Evolutionary conservation across 2,888 invertebrate genomes (phyloP).

Genomic region (Anthophora plumipes): DNA sequence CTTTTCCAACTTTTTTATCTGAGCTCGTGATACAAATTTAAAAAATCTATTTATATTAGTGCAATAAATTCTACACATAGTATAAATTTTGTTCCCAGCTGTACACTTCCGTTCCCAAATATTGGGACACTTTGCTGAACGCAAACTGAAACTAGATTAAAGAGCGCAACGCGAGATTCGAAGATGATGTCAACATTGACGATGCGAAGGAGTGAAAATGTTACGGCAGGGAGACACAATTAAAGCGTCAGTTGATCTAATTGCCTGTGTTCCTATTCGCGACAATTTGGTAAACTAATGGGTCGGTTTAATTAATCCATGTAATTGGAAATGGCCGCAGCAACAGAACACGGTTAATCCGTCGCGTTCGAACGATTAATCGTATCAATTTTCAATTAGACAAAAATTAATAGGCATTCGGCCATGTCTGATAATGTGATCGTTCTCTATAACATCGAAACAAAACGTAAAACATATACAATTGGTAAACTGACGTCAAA

Average conservation of each 20-base stretch:
- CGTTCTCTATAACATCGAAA: too few relatives aligned
- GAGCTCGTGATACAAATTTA: too few relatives aligned
- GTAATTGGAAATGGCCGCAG: slow-evolving; percentile 59
- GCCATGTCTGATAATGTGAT: too few relatives aligned
- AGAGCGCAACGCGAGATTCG: slow-evolving; percentile 17
- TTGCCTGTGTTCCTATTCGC: slow-evolving; percentile 49
- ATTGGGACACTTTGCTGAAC: too few relatives aligned
- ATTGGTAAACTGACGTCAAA: neutral
- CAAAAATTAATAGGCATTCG: slow-evolving; percentile 4
- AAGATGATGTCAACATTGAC: slow-evolving; percentile 1
- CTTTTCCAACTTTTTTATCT: too few relatives aligned
- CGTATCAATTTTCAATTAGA: neutral
- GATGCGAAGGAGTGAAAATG: neutral
- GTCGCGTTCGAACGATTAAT: neutral
- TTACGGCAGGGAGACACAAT: neutral
- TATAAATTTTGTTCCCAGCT: too few relatives aligned
- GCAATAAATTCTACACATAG: too few relatives aligned
- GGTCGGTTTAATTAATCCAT: slow-evolving; percentile 58
- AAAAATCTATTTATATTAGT: too few relatives aligned
- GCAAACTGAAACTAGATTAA: too few relatives aligned
- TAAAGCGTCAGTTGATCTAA: slow-evolving; percentile 29
- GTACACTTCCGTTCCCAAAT: too few relatives aligned
- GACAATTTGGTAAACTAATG: slow-evolving; percentile 60
- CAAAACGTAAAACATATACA: too few relatives aligned
- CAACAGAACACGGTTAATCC: slow-evolving; percentile 22